A percentile compares a stretch with the other conserved stretches of the same genome.
phyloP scores from a whole-genome alignment of 2,797 vertebrate genomes.

The Neosilurus mollespiculum region DNA sequence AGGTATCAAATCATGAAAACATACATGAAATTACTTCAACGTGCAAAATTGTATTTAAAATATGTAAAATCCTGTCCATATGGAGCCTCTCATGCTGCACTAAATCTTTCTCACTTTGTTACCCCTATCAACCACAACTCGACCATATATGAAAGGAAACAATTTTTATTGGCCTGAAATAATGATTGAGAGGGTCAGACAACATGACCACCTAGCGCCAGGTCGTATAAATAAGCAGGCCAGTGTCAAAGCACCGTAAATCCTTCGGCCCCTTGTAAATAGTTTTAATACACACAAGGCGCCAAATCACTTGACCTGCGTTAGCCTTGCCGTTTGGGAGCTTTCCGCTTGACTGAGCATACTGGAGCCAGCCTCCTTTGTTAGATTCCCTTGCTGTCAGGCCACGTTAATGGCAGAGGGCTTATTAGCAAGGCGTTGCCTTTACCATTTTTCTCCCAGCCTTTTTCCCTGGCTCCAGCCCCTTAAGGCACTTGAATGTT shows the following conservation, averaged over 20 bases:
- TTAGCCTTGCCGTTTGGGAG: constrained; percentile 74
- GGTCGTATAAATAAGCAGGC: constrained; percentile 70
- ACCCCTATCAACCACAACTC: constrained; percentile 62
- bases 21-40: neutral
- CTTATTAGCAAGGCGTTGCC: constrained; percentile 75
- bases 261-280: constrained; percentile 79
- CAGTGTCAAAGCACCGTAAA: constrained; percentile 69
- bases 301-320: constrained; percentile 89
- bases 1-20: neutral
- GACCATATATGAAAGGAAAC: constrained; percentile 61
- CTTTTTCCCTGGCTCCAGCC: constrained; percentile 50
- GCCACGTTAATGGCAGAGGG: constrained; percentile 80
- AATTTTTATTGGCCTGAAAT: constrained; percentile 70
- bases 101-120: constrained; percentile 28
- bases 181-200: constrained; percentile 74
- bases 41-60: neutral
- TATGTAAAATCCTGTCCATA: constrained; percentile 16
- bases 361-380: constrained; percentile 73
- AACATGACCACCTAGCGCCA: constrained; percentile 67
- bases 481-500: constrained; percentile 36
- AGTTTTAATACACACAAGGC: constrained; percentile 85
- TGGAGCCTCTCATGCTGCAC: constrained; percentile 15
- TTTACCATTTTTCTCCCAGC: constrained; percentile 22
- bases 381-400: constrained; percentile 82
- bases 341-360: constrained; percentile 82